Evolutionary conservation across 2,888 invertebrate genomes (phyloP).

Genomic region (Hyalella azteca): DNA sequence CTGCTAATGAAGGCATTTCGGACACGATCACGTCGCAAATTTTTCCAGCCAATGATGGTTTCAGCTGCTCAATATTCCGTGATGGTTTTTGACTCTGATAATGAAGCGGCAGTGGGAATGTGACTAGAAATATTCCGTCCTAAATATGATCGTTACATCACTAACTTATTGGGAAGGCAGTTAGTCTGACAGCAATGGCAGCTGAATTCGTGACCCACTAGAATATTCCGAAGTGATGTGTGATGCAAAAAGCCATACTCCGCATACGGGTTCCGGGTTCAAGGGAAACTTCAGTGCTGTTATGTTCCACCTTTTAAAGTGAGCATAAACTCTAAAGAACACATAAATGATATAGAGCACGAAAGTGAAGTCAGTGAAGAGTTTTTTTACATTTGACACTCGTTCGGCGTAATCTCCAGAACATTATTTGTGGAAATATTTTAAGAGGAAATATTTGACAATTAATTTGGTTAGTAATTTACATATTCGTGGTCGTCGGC

Average conservation of each 20-base stretch:
- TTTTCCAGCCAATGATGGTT: not conserved
- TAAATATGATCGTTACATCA: not conserved
- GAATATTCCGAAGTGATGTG: not conserved
- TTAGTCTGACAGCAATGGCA: constrained; percentile 1
- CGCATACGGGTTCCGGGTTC: not conserved
- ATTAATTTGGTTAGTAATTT: too few relatives aligned
- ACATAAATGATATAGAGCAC: too few relatives aligned
- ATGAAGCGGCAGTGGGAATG: not conserved
- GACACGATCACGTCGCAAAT: not conserved
- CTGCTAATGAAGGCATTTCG: not conserved
- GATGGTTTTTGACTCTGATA: not conserved
- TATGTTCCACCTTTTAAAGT: too few relatives aligned
- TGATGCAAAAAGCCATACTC: not conserved
- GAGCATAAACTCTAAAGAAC: too few relatives aligned
- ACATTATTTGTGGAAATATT: too few relatives aligned
- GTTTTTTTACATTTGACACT: too few relatives aligned
- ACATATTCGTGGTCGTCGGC: too few relatives aligned
- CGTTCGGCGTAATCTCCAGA: too few relatives aligned
- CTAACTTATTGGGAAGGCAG: not conserved
- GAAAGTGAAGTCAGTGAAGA: too few relatives aligned
- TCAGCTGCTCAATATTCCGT: not conserved
- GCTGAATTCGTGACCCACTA: not conserved
- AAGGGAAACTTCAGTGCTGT: too few relatives aligned
- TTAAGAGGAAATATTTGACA: too few relatives aligned
- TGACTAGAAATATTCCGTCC: not conserved